Evolutionary conservation across 1,140 invertebrate species (phyloP).

Genomic region (Papilio helenus): DNA sequence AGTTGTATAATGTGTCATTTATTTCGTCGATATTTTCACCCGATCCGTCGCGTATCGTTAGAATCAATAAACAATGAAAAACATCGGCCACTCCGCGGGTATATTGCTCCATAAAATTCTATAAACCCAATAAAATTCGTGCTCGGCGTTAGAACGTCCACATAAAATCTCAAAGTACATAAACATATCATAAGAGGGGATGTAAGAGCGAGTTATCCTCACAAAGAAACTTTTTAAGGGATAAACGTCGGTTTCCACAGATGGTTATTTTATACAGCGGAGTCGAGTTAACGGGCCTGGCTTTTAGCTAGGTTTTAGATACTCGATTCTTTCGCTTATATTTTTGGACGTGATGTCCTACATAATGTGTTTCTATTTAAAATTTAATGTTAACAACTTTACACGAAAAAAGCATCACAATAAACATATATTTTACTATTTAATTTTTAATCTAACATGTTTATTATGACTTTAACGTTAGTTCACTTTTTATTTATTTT

Average conservation of each 20-base stretch:
- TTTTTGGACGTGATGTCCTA: background rate
- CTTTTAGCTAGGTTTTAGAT: slow-evolving; percentile 64
- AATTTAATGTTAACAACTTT: background rate
- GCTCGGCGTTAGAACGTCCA: slow-evolving; percentile 80
- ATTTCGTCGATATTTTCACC: slow-evolving; percentile 45
- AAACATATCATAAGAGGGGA: slow-evolving; percentile 82
- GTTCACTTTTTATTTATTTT: background rate
- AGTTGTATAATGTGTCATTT: background rate
- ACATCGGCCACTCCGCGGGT: slow-evolving; percentile 72
- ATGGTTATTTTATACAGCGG: slow-evolving; percentile 82
- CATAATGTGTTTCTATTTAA: background rate
- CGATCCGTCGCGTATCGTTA: slow-evolving; percentile 51
- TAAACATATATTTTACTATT: background rate
- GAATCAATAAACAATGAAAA: slow-evolving; percentile 80
- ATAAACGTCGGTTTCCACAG: slow-evolving; percentile 75
- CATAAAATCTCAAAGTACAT: slow-evolving; percentile 83
- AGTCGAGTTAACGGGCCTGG: slow-evolving; percentile 70
- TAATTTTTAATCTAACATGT: background rate
- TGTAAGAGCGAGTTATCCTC: slow-evolving; percentile 77
- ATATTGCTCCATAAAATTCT: slow-evolving; percentile 80
- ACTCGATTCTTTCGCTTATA: slow-evolving; percentile 40
- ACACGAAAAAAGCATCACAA: background rate
- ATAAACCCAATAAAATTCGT: slow-evolving; percentile 82
- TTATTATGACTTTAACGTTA: background rate
- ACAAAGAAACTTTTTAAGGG: slow-evolving; percentile 79